Base-by-base conservation (phyloP, 2,888 invertebrate genomes). In the Druceiella hillmani region DNA sequence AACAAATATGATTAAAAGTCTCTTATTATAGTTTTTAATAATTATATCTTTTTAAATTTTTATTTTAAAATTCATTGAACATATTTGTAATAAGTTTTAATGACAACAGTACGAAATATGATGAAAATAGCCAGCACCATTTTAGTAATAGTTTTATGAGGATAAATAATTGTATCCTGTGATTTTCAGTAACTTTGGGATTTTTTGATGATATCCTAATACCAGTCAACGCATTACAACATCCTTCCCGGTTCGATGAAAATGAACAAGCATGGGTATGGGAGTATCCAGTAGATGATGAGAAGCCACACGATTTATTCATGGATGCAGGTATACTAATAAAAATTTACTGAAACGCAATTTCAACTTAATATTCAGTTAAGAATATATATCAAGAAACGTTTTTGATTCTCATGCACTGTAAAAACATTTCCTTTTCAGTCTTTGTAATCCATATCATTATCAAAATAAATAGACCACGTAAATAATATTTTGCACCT, bases 191-290 rank as follows among this genome's bases (percentile, higher is more conserved):
- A 2, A 88, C 93, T 2, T 62, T 98, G 50, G 94, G 92, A 36
- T 98, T 98, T 67, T 99, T 95, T 61, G 94, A 94, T 66, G 98
- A 99, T 57, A 93, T 99, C 45, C 65, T 95, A 37, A 90, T 99
- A 55, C 92, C 95, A 17, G 84, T 91, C 1, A 83, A 87, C 55
- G 85, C 88, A 24, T 66, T 99, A 17, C 97, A 94, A 62, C 89
- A 93, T 63, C 95, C 94, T 2, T 91, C 93, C 1, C 78, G 87
- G 50, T 98, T 94, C 63, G 88, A 90, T 62, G 88, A 90, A 62
- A 82, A 83, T 27, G 91, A 87, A 63, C 91, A 94, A 66, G 85
- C 87, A 1, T 97, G 95, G 95, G 85, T 94, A 1, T 97, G 97
- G 97, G 90, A 94, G 57, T 97, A 95, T 60, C 87, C 88, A 15